Evolutionary conservation across 2,888 invertebrate genomes (phyloP).

Genomic region (Tortricodes alternella): DNA sequence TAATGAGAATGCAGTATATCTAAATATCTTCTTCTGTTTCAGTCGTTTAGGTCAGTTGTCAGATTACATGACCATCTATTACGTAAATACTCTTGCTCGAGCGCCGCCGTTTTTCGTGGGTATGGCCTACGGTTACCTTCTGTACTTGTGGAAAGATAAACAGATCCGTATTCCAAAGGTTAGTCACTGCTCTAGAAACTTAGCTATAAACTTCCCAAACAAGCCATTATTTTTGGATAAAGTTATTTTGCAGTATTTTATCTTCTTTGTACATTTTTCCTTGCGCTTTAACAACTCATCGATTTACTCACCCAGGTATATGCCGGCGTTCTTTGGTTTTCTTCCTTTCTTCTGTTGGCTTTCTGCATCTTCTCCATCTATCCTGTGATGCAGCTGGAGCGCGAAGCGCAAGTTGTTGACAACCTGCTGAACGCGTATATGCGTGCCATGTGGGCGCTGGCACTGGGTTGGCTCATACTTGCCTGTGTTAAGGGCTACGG

Average conservation of each 20-base stretch:
- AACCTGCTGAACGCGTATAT: constrained; percentile 40
- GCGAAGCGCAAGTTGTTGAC: constrained; percentile 32
- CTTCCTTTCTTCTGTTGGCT: constrained; percentile 47
- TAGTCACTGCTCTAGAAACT: constrained; percentile 30
- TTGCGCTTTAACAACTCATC: too few species aligned
- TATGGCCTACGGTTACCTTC: constrained; percentile 57
- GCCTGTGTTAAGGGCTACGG: constrained; percentile 55
- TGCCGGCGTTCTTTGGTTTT: constrained; percentile 46
- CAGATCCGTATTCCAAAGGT: constrained; percentile 46
- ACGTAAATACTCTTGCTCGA: constrained; percentile 55
- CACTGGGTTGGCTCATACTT: constrained; percentile 50
- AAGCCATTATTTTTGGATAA: too few species aligned
- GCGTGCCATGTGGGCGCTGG: constrained; percentile 50
- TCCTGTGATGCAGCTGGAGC: constrained; percentile 51
- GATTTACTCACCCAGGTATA: too few species aligned
- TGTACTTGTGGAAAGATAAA: constrained; percentile 49
- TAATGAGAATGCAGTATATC: neutral
- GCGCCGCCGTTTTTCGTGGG: constrained; percentile 62
- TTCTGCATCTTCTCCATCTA: constrained; percentile 58
- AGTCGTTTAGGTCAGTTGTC: constrained; percentile 39
- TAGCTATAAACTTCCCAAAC: too few species aligned
- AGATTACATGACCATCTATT: constrained; percentile 45
- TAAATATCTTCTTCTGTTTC: constrained; percentile 24
- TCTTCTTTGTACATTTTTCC: too few species aligned
- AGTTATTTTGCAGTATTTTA: too few species aligned